Conservation (phyloP, 2,797 vertebrate species). For the Coendou prehensilis region DNA sequence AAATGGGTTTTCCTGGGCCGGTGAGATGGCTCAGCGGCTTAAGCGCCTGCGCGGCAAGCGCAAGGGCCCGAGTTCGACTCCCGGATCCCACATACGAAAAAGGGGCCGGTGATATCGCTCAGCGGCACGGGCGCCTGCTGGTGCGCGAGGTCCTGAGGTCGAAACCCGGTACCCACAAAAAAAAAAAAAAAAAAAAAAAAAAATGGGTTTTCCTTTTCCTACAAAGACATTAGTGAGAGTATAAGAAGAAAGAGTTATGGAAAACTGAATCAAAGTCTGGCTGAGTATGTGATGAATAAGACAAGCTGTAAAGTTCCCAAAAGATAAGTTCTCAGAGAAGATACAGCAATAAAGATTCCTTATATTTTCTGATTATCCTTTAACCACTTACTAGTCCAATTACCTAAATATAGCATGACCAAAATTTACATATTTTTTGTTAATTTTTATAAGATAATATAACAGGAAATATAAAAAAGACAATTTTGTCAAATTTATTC, state of each 20-base stretch:
- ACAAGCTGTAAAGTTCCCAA: neutral
- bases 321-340: conserved; percentile 5
- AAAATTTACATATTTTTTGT: neutral
- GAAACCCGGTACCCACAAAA: too few relatives aligned
- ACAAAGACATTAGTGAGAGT: conserved; percentile 35
- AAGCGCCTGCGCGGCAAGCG: too few relatives aligned
- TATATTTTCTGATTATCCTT: neutral
- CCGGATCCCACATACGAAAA: too few relatives aligned
- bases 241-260: neutral
- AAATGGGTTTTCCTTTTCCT: conserved; percentile 4
- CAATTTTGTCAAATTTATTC: neutral
- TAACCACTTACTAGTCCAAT: neutral
- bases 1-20: neutral
- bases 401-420: neutral
- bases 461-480: neutral
- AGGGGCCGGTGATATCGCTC: too few relatives aligned
- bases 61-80: too few relatives aligned
- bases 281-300: neutral
- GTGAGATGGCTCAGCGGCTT: too few relatives aligned
- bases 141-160: too few relatives aligned
- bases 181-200: too few relatives aligned
- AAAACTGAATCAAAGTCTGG: conserved; percentile 43
- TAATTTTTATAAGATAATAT: neutral
- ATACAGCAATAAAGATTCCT: conserved; percentile 1
- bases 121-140: too few relatives aligned